These are phyloP conservation scores for Grantiella picta DNA, from an alignment of 2,113 vertebrate genomes.

Conservation along the genomic window DNA sequence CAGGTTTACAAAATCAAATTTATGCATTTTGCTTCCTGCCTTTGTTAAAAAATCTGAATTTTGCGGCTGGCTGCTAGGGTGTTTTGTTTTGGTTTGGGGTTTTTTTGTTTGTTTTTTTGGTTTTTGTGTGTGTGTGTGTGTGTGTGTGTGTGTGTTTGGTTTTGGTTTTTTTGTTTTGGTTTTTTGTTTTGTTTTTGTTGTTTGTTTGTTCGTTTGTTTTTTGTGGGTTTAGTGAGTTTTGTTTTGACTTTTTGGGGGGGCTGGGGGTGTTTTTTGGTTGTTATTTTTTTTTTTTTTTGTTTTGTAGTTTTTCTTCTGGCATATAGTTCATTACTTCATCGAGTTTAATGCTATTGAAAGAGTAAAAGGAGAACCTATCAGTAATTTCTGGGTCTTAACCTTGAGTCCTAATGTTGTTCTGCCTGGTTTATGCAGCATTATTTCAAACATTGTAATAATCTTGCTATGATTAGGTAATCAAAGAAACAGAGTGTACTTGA, in stretches of 20 bases:
- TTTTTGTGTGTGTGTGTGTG: too few species aligned
- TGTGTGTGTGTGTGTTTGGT: too few species aligned
- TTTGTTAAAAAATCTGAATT: not conserved
- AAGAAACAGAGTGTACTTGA: conserved; percentile 11
- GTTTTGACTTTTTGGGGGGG: too few species aligned
- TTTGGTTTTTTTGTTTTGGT: not conserved
- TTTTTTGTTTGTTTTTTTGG: not conserved
- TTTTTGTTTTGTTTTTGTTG: too few species aligned
- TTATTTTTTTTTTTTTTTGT: not conserved
- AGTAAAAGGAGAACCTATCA: not conserved
- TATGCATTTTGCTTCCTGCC: not conserved
- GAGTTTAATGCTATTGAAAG: not conserved
- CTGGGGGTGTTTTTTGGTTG: not conserved
- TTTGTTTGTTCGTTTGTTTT: too few species aligned
- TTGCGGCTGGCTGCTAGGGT: not conserved
- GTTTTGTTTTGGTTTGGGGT: not conserved
- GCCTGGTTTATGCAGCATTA: not conserved
- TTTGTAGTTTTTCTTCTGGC: not conserved
- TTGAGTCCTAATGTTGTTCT: conserved; percentile 3
- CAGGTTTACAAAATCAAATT: not conserved
- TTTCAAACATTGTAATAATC: conserved; percentile 7
- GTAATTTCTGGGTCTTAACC: conserved; percentile 3
- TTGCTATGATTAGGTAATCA: conserved; percentile 28
- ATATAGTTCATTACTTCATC: not conserved
- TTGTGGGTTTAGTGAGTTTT: not conserved